A percentile compares a stretch with the other conserved stretches of the same genome.
Conservation (phyloP, 2,888 invertebrate genomes). For the Ceramica pisi region DNA sequence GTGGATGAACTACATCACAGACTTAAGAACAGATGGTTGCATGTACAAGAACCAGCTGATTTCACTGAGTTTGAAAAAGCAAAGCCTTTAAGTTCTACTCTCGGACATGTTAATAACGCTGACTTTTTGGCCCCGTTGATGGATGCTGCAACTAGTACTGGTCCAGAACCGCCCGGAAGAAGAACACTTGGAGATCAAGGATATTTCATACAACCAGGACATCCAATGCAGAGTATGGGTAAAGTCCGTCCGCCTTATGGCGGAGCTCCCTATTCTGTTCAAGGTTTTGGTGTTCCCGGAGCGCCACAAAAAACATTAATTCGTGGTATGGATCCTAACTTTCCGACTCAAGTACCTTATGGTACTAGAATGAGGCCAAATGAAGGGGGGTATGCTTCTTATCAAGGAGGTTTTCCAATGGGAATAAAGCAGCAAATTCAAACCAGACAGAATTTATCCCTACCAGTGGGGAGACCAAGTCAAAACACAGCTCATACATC, state of each 20-base stretch:
- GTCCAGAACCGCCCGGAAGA: not conserved
- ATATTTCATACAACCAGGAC: constrained; percentile 32
- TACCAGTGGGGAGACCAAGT: not conserved
- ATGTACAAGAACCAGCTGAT: constrained; percentile 27
- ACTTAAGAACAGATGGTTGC: constrained; percentile 64
- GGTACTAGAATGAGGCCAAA: constrained; percentile 2
- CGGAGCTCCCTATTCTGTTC: constrained; percentile 3
- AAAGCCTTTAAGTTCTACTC: constrained; percentile 63
- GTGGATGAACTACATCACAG: constrained; percentile 71
- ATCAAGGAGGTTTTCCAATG: constrained; percentile 1
- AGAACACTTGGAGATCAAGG: not conserved
- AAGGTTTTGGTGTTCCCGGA: not conserved
- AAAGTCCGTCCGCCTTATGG: not conserved
- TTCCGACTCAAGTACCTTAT: constrained; percentile 15
- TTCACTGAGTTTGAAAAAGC: constrained; percentile 67
- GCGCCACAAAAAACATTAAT: constrained; percentile 3
- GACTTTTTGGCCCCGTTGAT: constrained; percentile 49
- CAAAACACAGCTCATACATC: constrained; percentile 3
- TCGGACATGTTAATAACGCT: constrained; percentile 53
- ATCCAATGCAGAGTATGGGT: constrained; percentile 7
- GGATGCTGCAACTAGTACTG: constrained; percentile 23
- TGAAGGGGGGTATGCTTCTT: not conserved
- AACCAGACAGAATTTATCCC: constrained; percentile 3
- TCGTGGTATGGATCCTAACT: not conserved
- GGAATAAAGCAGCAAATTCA: not conserved